Conservation (phyloP, 30 jellyfish, hydroid and myxozoan species). For the Cassiopea xamachana region DNA sequence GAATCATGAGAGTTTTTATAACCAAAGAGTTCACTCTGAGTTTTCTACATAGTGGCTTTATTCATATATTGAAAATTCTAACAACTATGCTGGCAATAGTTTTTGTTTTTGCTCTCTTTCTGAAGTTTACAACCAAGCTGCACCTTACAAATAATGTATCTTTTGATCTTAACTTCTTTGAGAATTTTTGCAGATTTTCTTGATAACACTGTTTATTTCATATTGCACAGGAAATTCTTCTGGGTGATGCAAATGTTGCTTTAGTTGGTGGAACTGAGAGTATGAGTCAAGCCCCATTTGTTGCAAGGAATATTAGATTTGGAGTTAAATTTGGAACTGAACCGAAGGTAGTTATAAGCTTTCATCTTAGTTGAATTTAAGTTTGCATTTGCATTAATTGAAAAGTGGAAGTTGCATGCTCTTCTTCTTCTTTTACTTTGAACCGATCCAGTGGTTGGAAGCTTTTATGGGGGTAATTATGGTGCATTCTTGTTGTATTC, state of each 20-base stretch:
- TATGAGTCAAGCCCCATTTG: conserved; percentile 98
- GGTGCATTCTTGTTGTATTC: too few species aligned
- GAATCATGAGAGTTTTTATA: background rate
- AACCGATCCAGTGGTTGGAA: too few species aligned
- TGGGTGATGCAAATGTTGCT: conserved; percentile 94
- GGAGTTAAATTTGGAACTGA: conserved; percentile 86
- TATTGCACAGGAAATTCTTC: conserved; percentile 75
- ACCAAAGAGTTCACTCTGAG: background rate
- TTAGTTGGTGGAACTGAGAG: conserved; percentile 97
- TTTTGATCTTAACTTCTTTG: background rate
- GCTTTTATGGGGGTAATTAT: too few species aligned
- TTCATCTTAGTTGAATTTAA: background rate
- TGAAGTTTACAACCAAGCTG: background rate
- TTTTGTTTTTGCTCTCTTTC: background rate
- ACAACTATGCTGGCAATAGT: background rate
- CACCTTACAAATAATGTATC: background rate
- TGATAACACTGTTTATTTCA: background rate
- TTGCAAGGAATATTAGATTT: conserved; percentile 78
- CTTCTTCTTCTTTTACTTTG: too few species aligned
- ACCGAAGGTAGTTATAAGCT: conserved; percentile 63
- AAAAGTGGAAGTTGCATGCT: too few species aligned
- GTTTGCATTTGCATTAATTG: background rate
- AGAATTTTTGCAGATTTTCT: background rate
- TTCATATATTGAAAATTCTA: background rate
- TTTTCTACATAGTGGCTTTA: background rate